Base-by-base conservation (phyloP, 2,113 vertebrate species). In the Athene noctua region DNA sequence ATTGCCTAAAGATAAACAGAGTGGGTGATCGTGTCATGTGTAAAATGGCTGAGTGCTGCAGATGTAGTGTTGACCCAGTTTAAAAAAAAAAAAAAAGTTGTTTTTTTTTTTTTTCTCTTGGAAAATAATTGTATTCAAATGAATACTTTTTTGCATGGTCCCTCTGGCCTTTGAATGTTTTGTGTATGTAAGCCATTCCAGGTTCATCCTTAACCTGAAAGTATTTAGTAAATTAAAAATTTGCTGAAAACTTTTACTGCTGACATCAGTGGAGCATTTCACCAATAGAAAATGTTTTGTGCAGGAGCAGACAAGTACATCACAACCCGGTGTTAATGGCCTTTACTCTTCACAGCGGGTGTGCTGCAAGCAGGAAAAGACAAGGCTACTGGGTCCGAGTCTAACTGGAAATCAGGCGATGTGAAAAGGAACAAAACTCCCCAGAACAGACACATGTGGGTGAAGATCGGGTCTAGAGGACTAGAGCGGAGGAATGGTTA, bases 11-110 rank as follows among this genome's bases (percentile, higher is more conserved):
- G 97, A 97, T 92, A 97, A 95, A 95, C 93, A 95, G 87, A 54
- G 96, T 93, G 97, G 97, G 97, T 96, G 96, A 96, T 91, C 54
- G 42, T 81, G 94, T 90, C 93, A 55, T 95, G 82, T 90, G 90
- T 29, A 91, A 98, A 98, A 97, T 34, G 97, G 98, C 98, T 97
- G 97, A 98, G 97, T 90, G 94, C 97, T 98, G 98, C 98, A 97
- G 97, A 98, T 89, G 97, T 51, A 97, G 89, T 46, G 49, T 6
- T 97, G 98, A 98, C 98, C 98, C 97, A 98, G 83, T 98, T 98
- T 72, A 93, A 84, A 92, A 70, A 83, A 38, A 49, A 15, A 27
- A 21, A 74, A 23, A 30, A 5, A 4, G n/a, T 5, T 38, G 38
- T 38, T 38, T 7, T 1, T 88, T 95, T 30, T 96, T 97, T 97